Percentiles rank a stretch among this genome's conserved stretches.
These are phyloP conservation scores for Lineus longissimus DNA, from an alignment of 1,140 invertebrate genomes.

Conservation along the genomic window DNA sequence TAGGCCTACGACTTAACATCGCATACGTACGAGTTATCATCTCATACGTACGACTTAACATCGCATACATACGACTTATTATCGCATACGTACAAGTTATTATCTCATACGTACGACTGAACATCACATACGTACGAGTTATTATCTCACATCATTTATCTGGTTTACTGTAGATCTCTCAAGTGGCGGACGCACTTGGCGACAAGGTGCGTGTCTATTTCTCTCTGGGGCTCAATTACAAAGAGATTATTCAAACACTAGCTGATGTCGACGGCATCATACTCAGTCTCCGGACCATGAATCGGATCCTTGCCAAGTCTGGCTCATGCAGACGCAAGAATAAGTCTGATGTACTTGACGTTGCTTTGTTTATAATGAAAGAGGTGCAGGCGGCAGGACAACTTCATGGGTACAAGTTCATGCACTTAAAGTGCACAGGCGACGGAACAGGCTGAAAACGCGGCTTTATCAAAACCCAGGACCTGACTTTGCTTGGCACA, in stretches of 20 bases:
- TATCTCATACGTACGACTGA: no score
- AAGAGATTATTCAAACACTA: neutral
- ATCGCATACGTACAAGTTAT: no score
- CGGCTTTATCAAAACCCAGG: slow-evolving; percentile 21
- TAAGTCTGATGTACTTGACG: neutral
- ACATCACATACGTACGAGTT: no score
- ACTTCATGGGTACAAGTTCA: neutral
- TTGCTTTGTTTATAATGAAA: neutral
- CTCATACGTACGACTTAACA: no score
- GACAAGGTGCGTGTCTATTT: neutral
- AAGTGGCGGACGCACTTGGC: no score
- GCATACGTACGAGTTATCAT: no score
- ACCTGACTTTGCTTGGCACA: slow-evolving; percentile 27
- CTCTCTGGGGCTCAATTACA: neutral
- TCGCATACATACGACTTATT: no score
- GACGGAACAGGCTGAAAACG: neutral
- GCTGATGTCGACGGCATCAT: neutral
- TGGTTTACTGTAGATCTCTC: no score
- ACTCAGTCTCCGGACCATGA: neutral
- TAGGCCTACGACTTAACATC: no score
- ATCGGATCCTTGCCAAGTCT: neutral
- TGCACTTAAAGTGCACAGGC: slow-evolving; percentile 6
- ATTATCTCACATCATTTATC: no score
- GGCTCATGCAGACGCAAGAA: neutral
- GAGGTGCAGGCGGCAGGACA: neutral